These are phyloP conservation scores for Pantelozetes paolii DNA, from an alignment of 2,888 invertebrate genomes.

Conservation along the genomic window DNA sequence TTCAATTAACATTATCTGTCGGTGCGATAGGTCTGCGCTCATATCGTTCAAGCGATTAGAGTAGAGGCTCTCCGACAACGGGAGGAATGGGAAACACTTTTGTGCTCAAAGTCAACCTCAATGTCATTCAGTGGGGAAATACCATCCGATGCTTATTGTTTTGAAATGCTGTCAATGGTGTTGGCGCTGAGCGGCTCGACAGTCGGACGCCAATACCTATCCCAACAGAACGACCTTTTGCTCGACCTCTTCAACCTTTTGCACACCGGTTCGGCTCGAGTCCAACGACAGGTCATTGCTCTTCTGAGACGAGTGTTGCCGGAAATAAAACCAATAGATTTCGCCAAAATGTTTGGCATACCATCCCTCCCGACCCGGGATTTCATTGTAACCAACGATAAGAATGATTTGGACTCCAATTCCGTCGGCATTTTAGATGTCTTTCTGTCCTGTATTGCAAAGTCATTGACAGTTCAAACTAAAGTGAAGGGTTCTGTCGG, in stretches of 20 bases:
- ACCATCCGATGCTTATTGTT: constrained; percentile 81
- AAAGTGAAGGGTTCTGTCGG: constrained; percentile 62
- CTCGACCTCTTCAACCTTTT: constrained; percentile 77
- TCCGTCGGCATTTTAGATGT: constrained; percentile 76
- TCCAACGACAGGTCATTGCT: constrained; percentile 86
- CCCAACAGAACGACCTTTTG: constrained; percentile 78
- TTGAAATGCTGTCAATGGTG: constrained; percentile 94
- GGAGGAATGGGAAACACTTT: constrained; percentile 80
- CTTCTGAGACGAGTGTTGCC: constrained; percentile 79
- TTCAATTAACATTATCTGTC: constrained; percentile 13
- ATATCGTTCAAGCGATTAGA: constrained; percentile 70
- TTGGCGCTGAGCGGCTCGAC: constrained; percentile 86
- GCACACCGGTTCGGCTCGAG: constrained; percentile 89
- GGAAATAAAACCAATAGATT: constrained; percentile 77
- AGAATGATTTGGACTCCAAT: constrained; percentile 57
- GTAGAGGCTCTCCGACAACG: constrained; percentile 79
- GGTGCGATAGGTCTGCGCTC: constrained; percentile 65
- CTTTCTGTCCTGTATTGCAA: constrained; percentile 82
- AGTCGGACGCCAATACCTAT: constrained; percentile 81
- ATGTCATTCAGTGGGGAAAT: constrained; percentile 25
- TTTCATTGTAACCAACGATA: constrained; percentile 52
- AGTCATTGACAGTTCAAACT: constrained; percentile 82
- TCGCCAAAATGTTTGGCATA: constrained; percentile 71
- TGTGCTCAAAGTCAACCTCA: constrained; percentile 50
- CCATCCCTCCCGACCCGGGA: constrained; percentile 52